Conservation (phyloP, 2,797 vertebrate genomes). For the Poecile montanus region DNA sequence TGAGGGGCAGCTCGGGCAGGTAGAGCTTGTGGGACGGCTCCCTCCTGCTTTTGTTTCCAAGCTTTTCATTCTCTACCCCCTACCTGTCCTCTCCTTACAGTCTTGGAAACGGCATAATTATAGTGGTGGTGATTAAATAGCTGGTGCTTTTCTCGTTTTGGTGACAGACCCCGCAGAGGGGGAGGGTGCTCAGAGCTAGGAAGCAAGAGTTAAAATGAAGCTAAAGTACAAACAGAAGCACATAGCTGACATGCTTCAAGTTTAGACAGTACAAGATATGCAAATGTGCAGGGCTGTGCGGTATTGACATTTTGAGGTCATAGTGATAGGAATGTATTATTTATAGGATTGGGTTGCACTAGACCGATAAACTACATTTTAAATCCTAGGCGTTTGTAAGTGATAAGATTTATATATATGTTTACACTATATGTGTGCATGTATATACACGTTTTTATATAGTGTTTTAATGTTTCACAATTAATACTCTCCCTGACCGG, state of each 20-base stretch:
- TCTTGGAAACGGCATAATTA: not conserved
- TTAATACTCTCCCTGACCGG: not conserved
- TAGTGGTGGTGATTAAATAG: not conserved
- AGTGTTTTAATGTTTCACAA: not conserved
- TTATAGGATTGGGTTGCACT: conserved; percentile 68
- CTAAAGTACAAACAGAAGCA: conserved; percentile 70
- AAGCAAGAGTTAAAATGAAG: conserved; percentile 58
- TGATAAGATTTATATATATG: not conserved
- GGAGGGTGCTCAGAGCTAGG: not conserved
- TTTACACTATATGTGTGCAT: not conserved
- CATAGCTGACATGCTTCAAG: conserved; percentile 73
- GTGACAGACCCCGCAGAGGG: not conserved
- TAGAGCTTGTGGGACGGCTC: no score
- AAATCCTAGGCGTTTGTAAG: conserved; percentile 31
- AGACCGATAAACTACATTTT: conserved; percentile 62
- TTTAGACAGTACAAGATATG: conserved; percentile 71
- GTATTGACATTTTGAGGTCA: conserved; percentile 78
- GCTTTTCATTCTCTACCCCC: not conserved
- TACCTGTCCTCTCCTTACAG: not conserved
- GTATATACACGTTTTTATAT: not conserved
- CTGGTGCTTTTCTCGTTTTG: not conserved
- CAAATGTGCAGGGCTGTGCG: conserved; percentile 53
- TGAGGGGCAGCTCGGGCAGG: not conserved
- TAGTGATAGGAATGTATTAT: conserved; percentile 76
- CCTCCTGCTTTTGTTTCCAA: not conserved